Percentiles rank a stretch among this genome's conserved stretches.
These are phyloP conservation scores for Puma concolor DNA, from an alignment of 2,113 vertebrate genomes.

Conservation along the genomic window DNA sequence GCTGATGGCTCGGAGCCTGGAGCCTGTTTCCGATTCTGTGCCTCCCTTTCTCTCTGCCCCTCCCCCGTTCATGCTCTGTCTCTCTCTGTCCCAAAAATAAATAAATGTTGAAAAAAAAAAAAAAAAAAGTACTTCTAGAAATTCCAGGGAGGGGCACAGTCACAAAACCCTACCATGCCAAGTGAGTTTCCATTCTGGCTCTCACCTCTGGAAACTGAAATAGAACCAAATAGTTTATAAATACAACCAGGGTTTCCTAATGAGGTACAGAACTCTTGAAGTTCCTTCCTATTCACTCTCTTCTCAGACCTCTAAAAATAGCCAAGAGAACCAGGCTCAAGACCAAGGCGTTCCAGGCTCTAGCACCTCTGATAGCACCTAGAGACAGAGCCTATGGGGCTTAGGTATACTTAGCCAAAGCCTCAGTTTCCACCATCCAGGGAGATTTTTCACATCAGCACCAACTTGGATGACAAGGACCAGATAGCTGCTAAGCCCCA, in stretches of 20 bases:
- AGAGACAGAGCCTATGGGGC: not conserved
- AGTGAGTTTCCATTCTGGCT: not conserved
- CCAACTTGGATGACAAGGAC: not conserved
- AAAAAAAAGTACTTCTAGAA: constrained; percentile 15
- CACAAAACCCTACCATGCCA: not conserved
- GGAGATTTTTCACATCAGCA: not conserved
- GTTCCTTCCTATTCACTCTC: not conserved
- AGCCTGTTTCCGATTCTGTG: too few species aligned
- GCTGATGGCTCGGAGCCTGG: too few species aligned
- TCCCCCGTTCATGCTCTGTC: too few species aligned
- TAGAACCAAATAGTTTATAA: not conserved
- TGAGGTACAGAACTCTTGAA: not conserved
- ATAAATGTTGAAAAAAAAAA: too few species aligned
- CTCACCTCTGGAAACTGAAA: constrained; percentile 26
- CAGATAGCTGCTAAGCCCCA: not conserved
- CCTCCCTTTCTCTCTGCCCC: too few species aligned
- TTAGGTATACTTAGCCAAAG: not conserved
- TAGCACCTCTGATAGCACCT: not conserved
- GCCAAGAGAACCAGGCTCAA: not conserved
- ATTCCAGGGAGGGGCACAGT: not conserved
- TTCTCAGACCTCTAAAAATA: not conserved
- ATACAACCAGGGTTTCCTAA: constrained; percentile 16
- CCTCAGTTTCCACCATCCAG: not conserved
- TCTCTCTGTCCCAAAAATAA: too few species aligned
- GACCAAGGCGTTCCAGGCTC: not conserved